A percentile compares a stretch with the other conserved stretches of the same genome.
phyloP scores from a whole-genome alignment of 2,113 vertebrate genomes.

The Suncus etruscus region DNA sequence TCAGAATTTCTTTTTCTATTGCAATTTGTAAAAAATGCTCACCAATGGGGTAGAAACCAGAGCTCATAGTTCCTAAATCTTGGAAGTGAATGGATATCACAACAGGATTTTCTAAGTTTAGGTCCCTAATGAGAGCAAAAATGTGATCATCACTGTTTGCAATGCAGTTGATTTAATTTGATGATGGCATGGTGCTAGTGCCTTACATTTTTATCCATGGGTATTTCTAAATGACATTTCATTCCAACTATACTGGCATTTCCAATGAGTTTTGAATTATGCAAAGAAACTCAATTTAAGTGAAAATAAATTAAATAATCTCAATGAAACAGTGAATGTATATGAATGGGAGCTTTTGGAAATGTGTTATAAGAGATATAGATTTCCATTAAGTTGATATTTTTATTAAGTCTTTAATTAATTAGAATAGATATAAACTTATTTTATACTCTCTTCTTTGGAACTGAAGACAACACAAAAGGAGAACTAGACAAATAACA shows the following conservation, averaged over 20 bases:
- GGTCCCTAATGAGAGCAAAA: neutral
- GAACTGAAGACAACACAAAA: neutral
- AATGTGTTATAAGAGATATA: neutral
- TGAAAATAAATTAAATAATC: neutral
- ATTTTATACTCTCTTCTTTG: slow-evolving; percentile 17
- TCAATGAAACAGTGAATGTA: neutral
- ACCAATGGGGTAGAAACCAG: slow-evolving; percentile 1
- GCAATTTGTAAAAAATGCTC: slow-evolving; percentile 39
- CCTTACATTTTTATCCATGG: neutral
- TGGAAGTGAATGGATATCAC: neutral
- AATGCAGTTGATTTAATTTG: neutral
- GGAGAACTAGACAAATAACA: neutral
- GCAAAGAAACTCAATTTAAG: slow-evolving; percentile 25
- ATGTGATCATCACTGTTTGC: neutral
- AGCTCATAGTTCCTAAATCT: neutral
- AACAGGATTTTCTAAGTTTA: neutral
- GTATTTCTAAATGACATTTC: neutral
- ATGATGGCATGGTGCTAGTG: neutral
- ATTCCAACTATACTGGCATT: neutral
- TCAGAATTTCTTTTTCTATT: slow-evolving; percentile 56
- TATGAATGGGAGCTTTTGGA: neutral
- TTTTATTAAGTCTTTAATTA: neutral
- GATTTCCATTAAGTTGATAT: neutral
- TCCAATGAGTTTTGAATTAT: slow-evolving; percentile 33
- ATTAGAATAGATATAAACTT: neutral